phyloP scores from a whole-genome alignment of 92 coral and sea anemone genomes.

The Anthopleura xanthogrammica region DNA sequence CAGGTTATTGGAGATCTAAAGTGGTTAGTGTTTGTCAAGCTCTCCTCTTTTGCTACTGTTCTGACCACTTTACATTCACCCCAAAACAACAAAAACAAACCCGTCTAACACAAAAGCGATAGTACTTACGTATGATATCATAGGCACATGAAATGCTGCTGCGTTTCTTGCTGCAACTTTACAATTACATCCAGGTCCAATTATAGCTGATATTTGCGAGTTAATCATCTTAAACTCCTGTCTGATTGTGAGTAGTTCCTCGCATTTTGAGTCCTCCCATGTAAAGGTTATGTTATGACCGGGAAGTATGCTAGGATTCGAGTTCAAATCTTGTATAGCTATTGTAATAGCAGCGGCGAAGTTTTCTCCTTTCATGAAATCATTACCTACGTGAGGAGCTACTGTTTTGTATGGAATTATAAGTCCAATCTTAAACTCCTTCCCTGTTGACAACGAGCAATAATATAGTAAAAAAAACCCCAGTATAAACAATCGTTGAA shows the following conservation, averaged over 20 bases:
- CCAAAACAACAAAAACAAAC: conserved; percentile 15
- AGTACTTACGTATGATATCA: conserved; percentile 77
- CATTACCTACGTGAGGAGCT: conserved; percentile 7
- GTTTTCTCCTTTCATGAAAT: conserved; percentile 52
- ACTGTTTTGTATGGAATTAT: conserved; percentile 68
- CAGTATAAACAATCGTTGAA: conserved; percentile 1
- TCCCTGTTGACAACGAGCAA: conserved; percentile 19
- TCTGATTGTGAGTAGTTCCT: conserved; percentile 61
- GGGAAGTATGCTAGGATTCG: conserved; percentile 69
- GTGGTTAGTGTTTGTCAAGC: conserved; percentile 40
- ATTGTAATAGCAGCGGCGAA: conserved; percentile 87
- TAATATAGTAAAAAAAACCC: background rate
- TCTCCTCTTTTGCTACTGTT: conserved; percentile 30
- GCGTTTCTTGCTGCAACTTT: conserved; percentile 85
- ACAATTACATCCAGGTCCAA: conserved; percentile 80
- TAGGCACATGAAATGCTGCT: conserved; percentile 72
- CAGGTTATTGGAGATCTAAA: conserved; percentile 11
- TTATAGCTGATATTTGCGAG: conserved; percentile 65
- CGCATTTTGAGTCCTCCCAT: conserved; percentile 76
- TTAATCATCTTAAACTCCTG: conserved; percentile 66
- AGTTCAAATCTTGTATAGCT: conserved; percentile 80
- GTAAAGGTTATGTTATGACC: conserved; percentile 78
- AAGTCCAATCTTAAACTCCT: conserved; percentile 75
- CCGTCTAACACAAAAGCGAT: background rate
- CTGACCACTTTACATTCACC: conserved; percentile 24